Conservation (phyloP, 2,888 invertebrate genomes). For the Gryllus longicercus region DNA sequence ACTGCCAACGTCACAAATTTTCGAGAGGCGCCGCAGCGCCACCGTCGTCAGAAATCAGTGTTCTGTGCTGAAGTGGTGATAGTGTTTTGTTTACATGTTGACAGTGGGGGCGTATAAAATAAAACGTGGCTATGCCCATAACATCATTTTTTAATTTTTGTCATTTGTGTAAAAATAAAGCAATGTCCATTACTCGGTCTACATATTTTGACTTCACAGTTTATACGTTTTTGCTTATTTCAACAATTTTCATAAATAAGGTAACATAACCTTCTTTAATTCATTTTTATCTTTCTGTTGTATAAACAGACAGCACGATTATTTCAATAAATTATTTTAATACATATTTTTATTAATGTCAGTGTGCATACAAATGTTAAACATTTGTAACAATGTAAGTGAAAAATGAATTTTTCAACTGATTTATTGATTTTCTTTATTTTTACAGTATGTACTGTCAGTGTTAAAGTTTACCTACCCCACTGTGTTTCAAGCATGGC, state of each 20-base stretch:
- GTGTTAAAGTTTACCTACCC: constrained; percentile 43
- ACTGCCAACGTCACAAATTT: too few species aligned
- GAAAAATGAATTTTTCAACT: background rate
- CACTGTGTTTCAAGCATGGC: constrained; percentile 44
- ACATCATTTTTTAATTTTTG: background rate
- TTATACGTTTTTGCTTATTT: constrained; percentile 30
- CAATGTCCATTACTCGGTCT: background rate
- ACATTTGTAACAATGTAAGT: background rate
- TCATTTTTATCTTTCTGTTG: background rate
- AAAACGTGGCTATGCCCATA: background rate
- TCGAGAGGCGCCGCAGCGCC: too few species aligned
- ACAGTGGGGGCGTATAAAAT: background rate
- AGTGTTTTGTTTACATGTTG: too few species aligned
- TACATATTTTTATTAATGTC: background rate
- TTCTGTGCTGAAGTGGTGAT: too few species aligned
- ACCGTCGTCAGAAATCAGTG: too few species aligned
- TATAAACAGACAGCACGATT: too few species aligned
- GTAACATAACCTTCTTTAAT: constrained; percentile 22
- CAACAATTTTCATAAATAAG: constrained; percentile 34
- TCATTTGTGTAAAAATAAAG: background rate
- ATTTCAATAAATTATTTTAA: too few species aligned
- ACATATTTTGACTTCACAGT: constrained; percentile 24
- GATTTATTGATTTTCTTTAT: background rate
- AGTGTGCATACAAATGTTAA: background rate
- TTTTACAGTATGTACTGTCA: constrained; percentile 42